Evolutionary conservation across 1,140 invertebrate species (phyloP).

Genomic region (Anoplophora glabripennis): DNA sequence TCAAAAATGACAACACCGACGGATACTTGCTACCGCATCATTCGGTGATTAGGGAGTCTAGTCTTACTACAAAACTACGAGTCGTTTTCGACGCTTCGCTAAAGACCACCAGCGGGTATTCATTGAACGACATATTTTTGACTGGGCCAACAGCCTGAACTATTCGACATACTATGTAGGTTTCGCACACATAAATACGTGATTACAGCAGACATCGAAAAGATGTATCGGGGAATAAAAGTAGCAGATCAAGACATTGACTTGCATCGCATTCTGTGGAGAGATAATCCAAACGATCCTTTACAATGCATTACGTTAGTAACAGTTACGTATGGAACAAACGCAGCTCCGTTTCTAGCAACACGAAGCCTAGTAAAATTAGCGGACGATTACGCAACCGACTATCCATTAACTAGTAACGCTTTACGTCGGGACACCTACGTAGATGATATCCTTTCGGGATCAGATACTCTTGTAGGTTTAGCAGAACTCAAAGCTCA

Average conservation of each 20-base stretch:
- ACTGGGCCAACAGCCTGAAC: background rate
- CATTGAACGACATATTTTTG: conserved; percentile 33
- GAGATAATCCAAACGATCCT: background rate
- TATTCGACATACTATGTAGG: conserved; percentile 34
- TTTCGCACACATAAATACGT: conserved; percentile 35
- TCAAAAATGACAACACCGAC: too few relatives aligned
- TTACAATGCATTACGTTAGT: too few relatives aligned
- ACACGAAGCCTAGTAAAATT: too few relatives aligned
- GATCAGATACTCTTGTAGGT: too few relatives aligned
- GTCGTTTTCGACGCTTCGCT: conserved; percentile 39
- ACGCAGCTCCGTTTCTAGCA: too few relatives aligned
- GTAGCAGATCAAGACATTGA: conserved; percentile 16
- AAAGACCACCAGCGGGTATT: conserved; percentile 27
- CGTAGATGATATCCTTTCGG: too few relatives aligned
- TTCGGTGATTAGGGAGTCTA: conserved; percentile 26
- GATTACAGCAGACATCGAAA: conserved; percentile 43
- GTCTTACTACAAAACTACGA: conserved; percentile 33
- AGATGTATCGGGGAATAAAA: conserved; percentile 51
- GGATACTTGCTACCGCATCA: conserved; percentile 29
- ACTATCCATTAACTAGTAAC: too few relatives aligned
- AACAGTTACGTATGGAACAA: too few relatives aligned
- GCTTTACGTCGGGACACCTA: too few relatives aligned
- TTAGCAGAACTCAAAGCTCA: too few relatives aligned
- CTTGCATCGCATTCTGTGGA: background rate
- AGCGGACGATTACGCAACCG: too few relatives aligned